phyloP scores from a whole-genome alignment of 2,113 vertebrate species.

The Lichenostomus cassidix region DNA sequence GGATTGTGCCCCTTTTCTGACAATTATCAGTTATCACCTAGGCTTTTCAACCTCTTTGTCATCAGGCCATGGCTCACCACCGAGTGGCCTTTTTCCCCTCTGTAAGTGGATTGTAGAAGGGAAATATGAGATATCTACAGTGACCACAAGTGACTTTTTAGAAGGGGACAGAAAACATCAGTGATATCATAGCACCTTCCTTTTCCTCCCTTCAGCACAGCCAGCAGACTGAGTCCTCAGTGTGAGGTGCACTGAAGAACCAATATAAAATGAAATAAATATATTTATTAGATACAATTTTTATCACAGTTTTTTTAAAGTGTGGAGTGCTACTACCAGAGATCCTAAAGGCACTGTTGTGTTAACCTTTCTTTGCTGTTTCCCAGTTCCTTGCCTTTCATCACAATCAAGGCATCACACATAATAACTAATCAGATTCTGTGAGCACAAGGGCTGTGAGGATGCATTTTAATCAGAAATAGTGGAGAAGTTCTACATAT shows the following conservation, averaged over 20 bases:
- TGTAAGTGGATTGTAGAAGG: not conserved
- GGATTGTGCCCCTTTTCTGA: not conserved
- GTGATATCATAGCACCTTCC: not conserved
- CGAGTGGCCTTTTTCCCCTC: not conserved
- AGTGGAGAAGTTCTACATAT: not conserved
- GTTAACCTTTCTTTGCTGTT: constrained; percentile 26
- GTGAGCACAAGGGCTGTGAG: constrained; percentile 11
- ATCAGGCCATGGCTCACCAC: not conserved
- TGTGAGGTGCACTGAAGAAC: not conserved
- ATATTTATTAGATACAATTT: not conserved
- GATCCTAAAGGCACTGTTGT: not conserved
- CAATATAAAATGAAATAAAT: not conserved
- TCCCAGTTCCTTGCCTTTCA: constrained; percentile 30
- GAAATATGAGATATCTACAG: not conserved
- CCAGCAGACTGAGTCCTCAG: not conserved
- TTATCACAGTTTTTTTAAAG: not conserved
- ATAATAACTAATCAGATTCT: constrained; percentile 39
- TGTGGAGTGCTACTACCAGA: not conserved
- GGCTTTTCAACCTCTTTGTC: not conserved
- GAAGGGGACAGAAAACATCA: not conserved
- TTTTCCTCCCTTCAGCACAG: not conserved
- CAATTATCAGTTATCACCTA: not conserved
- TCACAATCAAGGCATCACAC: not conserved
- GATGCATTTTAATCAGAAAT: constrained; percentile 31
- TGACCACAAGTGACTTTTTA: not conserved